Evolutionary conservation across 2,888 invertebrate genomes (phyloP), one percentile per base, ranked within the genome.

Genomic region (Drosophila melanosoma): DNA sequence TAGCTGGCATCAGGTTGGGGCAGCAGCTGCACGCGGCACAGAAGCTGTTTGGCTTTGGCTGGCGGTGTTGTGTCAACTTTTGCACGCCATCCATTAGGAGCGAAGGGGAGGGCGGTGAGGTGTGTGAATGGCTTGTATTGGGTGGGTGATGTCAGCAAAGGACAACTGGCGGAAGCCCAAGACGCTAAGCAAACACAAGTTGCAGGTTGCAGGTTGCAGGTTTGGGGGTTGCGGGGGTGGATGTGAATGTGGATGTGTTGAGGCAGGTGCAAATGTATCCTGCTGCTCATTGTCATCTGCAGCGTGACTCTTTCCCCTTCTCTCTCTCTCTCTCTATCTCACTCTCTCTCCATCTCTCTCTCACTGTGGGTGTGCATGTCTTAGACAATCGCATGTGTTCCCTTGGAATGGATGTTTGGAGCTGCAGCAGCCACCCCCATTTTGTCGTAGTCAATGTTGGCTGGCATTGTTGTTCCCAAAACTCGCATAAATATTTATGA

Each of bases 401-500:
- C 70, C 62, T 67, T 62, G 68, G 54, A 36, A 51, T 53, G 59
- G 70, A 51, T 56, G 40, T 35, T 36, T 59, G 53, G 58, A 38
- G 64, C 49, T 35, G 58, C 45, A 48, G 63, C 53, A 68, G 15
- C 33, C 8, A 20, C 53, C 15, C 36, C 51, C 48, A 32, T n/a
- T 33, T n/a, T 26, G 60, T 60, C 68, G 53, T 52, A 71, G 76
- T 71, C 74, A 67, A 74, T 80, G 79, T 53, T 79, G 75, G 75
- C 72, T 81, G 82, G 74, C 79, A 81, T 85, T 88, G 91, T 82
- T 91, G 90, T 89, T 91, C 92, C 90, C 91, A 87, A 83, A 91
- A 90, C 92, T 91, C 91, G 83, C 91, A 92, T 92, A 92, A 92
- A 92, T 92, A 92, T 92, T 92, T 92, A 92, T 92, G 91, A 90